Conservation (phyloP, 2,888 invertebrate species). For the Gandaritis pyraliata region DNA sequence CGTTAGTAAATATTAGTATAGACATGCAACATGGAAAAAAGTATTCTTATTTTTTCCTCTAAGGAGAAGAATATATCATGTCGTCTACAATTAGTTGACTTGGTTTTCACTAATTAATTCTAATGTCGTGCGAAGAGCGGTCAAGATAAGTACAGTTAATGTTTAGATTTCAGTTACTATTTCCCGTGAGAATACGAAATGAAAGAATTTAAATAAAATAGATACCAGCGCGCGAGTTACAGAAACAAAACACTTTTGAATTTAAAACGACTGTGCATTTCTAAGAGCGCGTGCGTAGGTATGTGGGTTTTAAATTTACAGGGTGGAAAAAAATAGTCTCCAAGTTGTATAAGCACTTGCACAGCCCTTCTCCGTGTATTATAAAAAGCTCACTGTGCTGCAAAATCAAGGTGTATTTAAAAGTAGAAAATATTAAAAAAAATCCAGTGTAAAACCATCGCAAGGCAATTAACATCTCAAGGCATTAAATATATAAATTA, state of each 20-base stretch:
- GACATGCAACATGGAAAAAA: too few relatives aligned
- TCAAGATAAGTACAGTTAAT: slow-evolving; percentile 62
- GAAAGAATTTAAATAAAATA: slow-evolving; percentile 48
- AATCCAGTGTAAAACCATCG: too few relatives aligned
- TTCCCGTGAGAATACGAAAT: slow-evolving; percentile 61
- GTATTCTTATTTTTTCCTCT: slow-evolving; percentile 18
- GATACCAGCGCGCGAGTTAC: slow-evolving; percentile 14
- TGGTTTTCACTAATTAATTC: slow-evolving; percentile 52
- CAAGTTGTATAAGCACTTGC: too few relatives aligned
- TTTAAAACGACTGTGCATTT: slow-evolving; percentile 21
- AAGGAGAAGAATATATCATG: background rate
- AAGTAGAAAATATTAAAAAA: too few relatives aligned
- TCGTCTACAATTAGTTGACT: slow-evolving; percentile 15
- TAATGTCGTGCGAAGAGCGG: slow-evolving; percentile 57
- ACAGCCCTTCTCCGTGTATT: too few relatives aligned
- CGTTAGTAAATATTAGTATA: too few relatives aligned
- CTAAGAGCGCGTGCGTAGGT: background rate
- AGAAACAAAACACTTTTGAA: slow-evolving; percentile 25
- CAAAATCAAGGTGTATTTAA: too few relatives aligned
- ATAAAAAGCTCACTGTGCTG: too few relatives aligned
- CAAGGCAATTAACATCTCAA: too few relatives aligned
- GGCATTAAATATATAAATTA: too few relatives aligned
- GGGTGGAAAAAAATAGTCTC: too few relatives aligned
- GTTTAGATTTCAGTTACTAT: slow-evolving; percentile 60
- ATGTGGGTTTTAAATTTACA: background rate